Base-by-base conservation (phyloP, 2,888 invertebrate species). In the Spisula solida region DNA sequence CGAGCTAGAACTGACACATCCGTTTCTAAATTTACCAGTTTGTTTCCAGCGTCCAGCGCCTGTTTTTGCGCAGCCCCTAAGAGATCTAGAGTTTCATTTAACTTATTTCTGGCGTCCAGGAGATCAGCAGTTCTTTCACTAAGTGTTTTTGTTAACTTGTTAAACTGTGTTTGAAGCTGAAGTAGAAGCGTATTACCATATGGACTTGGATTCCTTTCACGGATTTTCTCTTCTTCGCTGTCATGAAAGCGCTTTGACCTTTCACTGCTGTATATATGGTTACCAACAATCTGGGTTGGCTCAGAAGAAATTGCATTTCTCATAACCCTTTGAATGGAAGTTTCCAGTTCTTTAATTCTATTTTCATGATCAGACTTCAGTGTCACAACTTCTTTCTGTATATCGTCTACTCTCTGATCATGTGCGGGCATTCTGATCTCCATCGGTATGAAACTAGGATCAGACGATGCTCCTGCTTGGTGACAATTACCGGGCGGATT, bases 1-100 rank as follows among this genome's bases (percentile, higher is more conserved):
- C 93, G 92, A 55, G 93, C 92, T 87, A 95, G 66, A 55, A 89
- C 70, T 0, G 92, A 89, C 14, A 93, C 90, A 81, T 94, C 93
- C 78, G 94, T 93, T 84, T 95, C 95, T 10, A 93, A 91, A 56
- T 91, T 86, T 14, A 94, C 91, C 5, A 95, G 88, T 34, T 94
- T 93, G 56, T 93, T 92, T 25, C 93, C 93, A 14, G 93, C 85
- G 60, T 89, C 88, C 41, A 94, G 89, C 16, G 94, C 83, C 29
- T 94, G 92, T 14, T 94, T 86, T 87, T 95, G 95, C 18, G 93
- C 87, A 86, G 94, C 91, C 34, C 91, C 89, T 41, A 94, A 79
- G 10, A 90, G 83, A 60, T 86, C 87, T 16, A 88, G 84, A 0
- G 94, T 94, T 85, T 95, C 94, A 85, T 95, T 95, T 70, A 95